Conservation (phyloP, 2,797 vertebrate genomes). For the Thamnophis elegans region DNA sequence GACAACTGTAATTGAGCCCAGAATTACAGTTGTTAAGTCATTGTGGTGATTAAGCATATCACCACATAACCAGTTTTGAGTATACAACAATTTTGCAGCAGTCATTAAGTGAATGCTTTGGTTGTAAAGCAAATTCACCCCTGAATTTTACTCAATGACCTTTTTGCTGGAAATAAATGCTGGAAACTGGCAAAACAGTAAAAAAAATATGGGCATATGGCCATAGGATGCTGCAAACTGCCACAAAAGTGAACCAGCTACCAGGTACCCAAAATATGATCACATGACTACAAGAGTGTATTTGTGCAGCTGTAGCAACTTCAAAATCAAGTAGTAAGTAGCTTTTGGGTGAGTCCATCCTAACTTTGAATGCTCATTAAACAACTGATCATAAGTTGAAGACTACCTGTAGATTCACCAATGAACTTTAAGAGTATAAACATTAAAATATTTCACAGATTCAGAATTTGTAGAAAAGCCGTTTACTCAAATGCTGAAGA, state of each 20-base stretch:
- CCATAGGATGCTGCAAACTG: not conserved
- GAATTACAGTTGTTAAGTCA: not conserved
- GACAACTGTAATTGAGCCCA: not conserved
- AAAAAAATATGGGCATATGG: not conserved
- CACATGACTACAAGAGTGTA: not conserved
- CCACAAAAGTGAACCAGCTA: not conserved
- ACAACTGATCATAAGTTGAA: not conserved
- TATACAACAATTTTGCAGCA: not conserved
- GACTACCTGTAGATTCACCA: not conserved
- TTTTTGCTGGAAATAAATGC: not conserved
- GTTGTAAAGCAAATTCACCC: not conserved
- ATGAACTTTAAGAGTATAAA: not conserved
- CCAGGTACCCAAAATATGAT: not conserved
- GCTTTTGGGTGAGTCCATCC: not conserved
- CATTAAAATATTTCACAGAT: not conserved
- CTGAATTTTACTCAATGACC: not conserved
- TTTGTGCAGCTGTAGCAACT: not conserved
- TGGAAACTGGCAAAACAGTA: not conserved
- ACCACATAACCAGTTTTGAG: not conserved
- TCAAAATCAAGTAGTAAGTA: not conserved
- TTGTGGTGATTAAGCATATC: not conserved
- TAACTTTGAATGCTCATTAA: not conserved
- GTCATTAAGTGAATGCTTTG: not conserved
- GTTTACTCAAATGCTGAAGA: not conserved
- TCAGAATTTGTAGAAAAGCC: not conserved